Conservation (phyloP, 2,888 invertebrate genomes). For the Ochropacha duplaris region DNA sequence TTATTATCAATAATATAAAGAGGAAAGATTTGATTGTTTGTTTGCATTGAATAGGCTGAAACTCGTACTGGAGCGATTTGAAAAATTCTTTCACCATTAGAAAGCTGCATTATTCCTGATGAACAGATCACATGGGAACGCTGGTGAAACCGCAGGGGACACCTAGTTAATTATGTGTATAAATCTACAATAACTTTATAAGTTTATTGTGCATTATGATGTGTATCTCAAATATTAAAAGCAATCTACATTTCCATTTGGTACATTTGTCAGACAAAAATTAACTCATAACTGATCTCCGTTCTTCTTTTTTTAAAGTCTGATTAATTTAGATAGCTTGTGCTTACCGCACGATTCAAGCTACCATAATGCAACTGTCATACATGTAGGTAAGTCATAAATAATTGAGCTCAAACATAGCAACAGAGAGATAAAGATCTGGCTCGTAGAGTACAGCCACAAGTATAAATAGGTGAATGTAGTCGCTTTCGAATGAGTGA, state of each 20-base stretch:
- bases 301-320: conserved; percentile 14
- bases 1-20: too few species aligned
- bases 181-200: too few species aligned
- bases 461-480: conserved; percentile 37
- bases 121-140: too few species aligned
- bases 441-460: conserved; percentile 41
- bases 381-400: conserved; percentile 50
- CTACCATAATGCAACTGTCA: conserved; percentile 54
- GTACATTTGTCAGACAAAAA: neutral
- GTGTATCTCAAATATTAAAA: too few species aligned
- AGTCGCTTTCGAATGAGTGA: conserved; percentile 43
- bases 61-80: too few species aligned
- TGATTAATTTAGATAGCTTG: conserved; percentile 38
- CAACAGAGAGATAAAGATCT: conserved; percentile 53
- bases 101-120: too few species aligned
- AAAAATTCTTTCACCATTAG: too few species aligned
- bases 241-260: neutral
- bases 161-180: too few species aligned
- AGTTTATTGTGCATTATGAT: too few species aligned
- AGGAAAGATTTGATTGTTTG: too few species aligned
- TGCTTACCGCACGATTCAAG: conserved; percentile 38
- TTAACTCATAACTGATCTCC: neutral
- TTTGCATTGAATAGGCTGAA: too few species aligned
- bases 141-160: too few species aligned
- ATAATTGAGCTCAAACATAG: conserved; percentile 65